Conservation (phyloP, 2,113 vertebrate species). For the Gymnorhina tibicen region DNA sequence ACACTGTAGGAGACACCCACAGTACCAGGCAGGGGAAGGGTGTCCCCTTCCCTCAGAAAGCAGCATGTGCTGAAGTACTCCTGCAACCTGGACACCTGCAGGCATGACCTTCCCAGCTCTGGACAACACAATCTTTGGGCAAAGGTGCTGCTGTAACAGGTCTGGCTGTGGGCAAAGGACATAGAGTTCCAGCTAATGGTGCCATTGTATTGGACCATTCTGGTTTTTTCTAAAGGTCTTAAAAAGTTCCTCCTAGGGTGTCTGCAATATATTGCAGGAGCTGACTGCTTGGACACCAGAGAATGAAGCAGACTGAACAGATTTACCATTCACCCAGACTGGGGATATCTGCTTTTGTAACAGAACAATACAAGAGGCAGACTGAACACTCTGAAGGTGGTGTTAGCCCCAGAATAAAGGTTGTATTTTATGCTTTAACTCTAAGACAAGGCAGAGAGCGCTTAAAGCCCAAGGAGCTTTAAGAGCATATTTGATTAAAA, state of each 20-base stretch:
- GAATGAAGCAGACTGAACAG: not conserved
- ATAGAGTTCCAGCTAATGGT: not conserved
- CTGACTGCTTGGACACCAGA: not conserved
- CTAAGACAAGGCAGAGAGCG: not conserved
- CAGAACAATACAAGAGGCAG: not conserved
- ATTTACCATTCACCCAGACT: not conserved
- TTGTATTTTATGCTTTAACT: not conserved
- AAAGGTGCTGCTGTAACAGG: not conserved
- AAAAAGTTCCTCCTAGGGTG: not conserved
- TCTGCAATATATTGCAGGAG: not conserved
- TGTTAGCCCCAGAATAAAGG: not conserved
- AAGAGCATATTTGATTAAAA: not conserved
- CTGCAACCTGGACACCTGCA: not conserved
- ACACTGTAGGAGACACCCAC: not conserved
- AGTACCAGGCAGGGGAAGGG: not conserved
- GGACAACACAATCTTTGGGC: not conserved
- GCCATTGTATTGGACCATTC: not conserved
- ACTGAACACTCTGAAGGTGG: not conserved
- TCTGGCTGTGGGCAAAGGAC: not conserved
- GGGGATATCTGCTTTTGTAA: not conserved
- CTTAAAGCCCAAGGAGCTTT: not conserved
- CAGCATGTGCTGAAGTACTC: accelerated
- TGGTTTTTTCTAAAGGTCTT: not conserved
- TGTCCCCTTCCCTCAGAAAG: not conserved
- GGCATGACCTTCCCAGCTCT: not conserved